A percentile compares a stretch with the other conserved stretches of the same genome.
Evolutionary conservation across 2,888 invertebrate genomes (phyloP).

Genomic region (Sarcophaga carnaria): DNA sequence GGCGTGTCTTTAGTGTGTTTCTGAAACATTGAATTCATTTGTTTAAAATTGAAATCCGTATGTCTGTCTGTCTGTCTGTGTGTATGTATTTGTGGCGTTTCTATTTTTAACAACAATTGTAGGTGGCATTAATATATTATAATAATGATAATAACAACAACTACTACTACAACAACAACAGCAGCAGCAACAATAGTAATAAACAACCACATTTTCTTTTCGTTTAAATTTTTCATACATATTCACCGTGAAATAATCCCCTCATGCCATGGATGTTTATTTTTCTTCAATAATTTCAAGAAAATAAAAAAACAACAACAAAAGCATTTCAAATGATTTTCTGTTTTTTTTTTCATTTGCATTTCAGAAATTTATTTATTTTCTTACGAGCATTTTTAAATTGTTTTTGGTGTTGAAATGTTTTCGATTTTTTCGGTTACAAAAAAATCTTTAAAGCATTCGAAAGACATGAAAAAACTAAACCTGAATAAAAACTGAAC

Average conservation of each 20-base stretch:
- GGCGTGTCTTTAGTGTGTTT: constrained; percentile 36
- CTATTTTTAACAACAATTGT: constrained; percentile 81
- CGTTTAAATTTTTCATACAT: too few relatives aligned
- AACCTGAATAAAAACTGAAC: neutral
- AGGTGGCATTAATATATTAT: constrained; percentile 76
- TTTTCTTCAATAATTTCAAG: constrained; percentile 8
- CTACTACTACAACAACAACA: constrained; percentile 4
- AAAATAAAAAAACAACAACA: neutral
- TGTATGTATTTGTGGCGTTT: constrained; percentile 45
- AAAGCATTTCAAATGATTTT: neutral
- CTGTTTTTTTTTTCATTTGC: neutral
- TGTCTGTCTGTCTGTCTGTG: neutral
- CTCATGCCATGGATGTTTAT: neutral
- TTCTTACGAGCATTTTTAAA: neutral
- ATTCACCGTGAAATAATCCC: too few relatives aligned
- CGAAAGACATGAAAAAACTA: too few relatives aligned
- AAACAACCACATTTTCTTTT: too few relatives aligned
- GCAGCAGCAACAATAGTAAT: neutral
- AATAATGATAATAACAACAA: constrained; percentile 28
- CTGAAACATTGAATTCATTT: constrained; percentile 46
- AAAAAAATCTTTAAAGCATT: too few relatives aligned
- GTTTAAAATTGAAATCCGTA: constrained; percentile 32
- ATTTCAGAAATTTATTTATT: neutral
- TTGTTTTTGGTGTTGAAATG: neutral
- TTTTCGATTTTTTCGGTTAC: too few relatives aligned